Evolutionary conservation across 1,140 invertebrate genomes (phyloP).

Genomic region (Paracyclopina nana): DNA sequence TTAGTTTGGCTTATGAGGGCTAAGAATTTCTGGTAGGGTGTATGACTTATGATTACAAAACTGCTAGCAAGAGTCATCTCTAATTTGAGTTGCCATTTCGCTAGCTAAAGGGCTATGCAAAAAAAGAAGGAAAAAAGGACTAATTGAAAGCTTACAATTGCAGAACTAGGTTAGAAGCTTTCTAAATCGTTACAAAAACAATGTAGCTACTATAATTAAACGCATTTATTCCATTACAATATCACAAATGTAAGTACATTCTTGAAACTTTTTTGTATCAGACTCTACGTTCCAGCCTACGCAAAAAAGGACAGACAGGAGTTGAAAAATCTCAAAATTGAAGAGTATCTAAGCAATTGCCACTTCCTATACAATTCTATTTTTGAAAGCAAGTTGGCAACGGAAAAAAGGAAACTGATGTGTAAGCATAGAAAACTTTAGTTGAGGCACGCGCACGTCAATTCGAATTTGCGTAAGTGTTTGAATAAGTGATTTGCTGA

Average conservation of each 20-base stretch:
- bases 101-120: too few relatives aligned
- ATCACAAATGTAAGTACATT: not conserved
- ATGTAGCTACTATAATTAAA: not conserved
- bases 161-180: not conserved
- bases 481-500: not conserved
- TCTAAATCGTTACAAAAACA: not conserved
- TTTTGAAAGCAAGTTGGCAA: not conserved
- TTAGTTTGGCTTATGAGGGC: too few relatives aligned
- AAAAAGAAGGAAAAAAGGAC: not conserved
- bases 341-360: too few relatives aligned
- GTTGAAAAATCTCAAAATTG: not conserved
- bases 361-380: not conserved
- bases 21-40: too few relatives aligned
- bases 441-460: not conserved
- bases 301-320: not conserved
- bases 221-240: not conserved
- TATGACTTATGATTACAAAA: too few relatives aligned
- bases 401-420: too few relatives aligned
- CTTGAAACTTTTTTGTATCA: not conserved
- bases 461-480: not conserved
- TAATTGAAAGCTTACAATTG: not conserved
- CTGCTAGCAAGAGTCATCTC: too few relatives aligned
- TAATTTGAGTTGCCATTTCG: too few relatives aligned
- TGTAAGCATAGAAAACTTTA: not conserved
- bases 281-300: not conserved